These are phyloP conservation scores for Julus scandinavius DNA, from an alignment of 2,888 invertebrate species.

Conservation along the genomic window DNA sequence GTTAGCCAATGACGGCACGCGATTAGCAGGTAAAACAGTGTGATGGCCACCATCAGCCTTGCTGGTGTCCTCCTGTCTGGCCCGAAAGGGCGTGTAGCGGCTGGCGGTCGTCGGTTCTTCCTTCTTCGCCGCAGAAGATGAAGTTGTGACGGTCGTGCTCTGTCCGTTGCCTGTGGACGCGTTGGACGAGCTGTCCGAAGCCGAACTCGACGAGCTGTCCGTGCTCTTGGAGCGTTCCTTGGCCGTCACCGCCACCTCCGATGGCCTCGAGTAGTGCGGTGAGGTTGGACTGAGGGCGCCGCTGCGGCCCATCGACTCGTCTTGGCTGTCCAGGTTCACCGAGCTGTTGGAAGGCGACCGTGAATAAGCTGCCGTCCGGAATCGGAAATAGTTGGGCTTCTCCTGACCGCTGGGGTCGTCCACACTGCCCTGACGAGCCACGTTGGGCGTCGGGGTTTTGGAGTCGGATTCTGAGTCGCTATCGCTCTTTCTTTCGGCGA, in stretches of 20 bases:
- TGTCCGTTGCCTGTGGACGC: constrained; percentile 48
- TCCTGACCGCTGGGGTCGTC: constrained; percentile 60
- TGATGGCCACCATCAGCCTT: constrained; percentile 50
- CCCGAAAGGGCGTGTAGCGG: constrained; percentile 37
- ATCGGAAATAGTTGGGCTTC: constrained; percentile 60
- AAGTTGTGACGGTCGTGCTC: constrained; percentile 37
- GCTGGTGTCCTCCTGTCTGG: constrained; percentile 53
- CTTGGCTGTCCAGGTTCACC: constrained; percentile 57
- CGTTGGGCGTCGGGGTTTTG: constrained; percentile 47
- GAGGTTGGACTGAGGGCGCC: constrained; percentile 53
- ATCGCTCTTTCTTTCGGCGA: constrained; percentile 61
- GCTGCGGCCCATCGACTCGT: constrained; percentile 54
- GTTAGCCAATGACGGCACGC: constrained; percentile 45
- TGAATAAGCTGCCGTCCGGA: constrained; percentile 58
- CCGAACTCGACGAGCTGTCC: constrained; percentile 55
- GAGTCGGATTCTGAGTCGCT: constrained; percentile 73
- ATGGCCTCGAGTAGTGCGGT: background rate
- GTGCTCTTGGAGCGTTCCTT: constrained; percentile 55
- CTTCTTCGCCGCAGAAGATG: constrained; percentile 48
- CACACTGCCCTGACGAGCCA: constrained; percentile 52
- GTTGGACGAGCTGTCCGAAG: constrained; percentile 57
- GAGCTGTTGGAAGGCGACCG: constrained; percentile 59
- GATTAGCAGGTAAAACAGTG: constrained; percentile 4
- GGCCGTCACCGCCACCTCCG: background rate
- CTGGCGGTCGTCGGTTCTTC: background rate